Evolutionary conservation across 2,113 vertebrate species (phyloP).

Genomic region (Antechinus flavipes): DNA sequence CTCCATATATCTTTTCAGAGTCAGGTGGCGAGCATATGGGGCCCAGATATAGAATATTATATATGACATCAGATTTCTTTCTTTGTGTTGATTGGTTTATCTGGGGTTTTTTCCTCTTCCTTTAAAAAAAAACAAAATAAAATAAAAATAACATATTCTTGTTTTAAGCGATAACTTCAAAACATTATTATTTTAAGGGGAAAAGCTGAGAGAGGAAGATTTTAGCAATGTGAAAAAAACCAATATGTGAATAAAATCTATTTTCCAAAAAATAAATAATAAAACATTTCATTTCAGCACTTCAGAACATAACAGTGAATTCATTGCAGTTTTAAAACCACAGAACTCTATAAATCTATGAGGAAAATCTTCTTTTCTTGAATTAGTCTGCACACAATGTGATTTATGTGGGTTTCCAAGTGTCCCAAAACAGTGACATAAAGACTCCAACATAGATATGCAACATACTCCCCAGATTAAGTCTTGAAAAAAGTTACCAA

Average conservation of each 20-base stretch:
- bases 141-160: not conserved
- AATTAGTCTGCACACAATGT: conserved; percentile 22
- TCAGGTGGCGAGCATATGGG: not conserved
- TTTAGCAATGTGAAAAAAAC: not conserved
- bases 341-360: not conserved
- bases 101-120: not conserved
- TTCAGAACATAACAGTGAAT: not conserved
- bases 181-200: no score
- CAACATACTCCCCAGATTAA: conserved; percentile 64
- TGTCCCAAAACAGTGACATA: not conserved
- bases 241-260: not conserved
- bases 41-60: not conserved
- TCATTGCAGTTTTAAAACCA: not conserved
- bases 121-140: not conserved
- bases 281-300: not conserved
- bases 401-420: conserved; percentile 38
- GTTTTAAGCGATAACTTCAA: not conserved
- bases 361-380: conserved; percentile 11
- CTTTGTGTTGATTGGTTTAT: not conserved
- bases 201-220: not conserved
- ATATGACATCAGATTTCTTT: not conserved
- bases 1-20: not conserved
- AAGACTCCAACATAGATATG: conserved; percentile 64
- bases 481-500: conserved; percentile 70
- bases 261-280: not conserved